Percentiles rank a stretch among this genome's conserved stretches.
These are phyloP conservation scores for Vannuccia rotundouncinata DNA, from an alignment of 2,888 invertebrate genomes.

Conservation along the genomic window DNA sequence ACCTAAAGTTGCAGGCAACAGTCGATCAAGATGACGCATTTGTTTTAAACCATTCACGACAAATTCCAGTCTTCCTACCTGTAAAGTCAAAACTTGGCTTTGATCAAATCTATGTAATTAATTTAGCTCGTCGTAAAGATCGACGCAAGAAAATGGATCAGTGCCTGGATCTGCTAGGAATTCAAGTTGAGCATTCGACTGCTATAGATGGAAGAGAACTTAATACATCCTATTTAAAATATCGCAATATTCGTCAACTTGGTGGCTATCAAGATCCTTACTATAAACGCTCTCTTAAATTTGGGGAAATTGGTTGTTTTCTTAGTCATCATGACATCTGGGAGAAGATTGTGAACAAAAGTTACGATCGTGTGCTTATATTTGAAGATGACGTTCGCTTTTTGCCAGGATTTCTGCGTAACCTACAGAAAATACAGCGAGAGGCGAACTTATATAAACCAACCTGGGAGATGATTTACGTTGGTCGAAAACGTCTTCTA, in stretches of 20 bases:
- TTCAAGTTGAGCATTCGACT: constrained; percentile 66
- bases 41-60: background rate
- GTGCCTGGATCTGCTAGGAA: constrained; percentile 72
- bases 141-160: constrained; percentile 71
- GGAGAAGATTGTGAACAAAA: constrained; percentile 62
- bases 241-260: constrained; percentile 22
- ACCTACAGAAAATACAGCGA: constrained; percentile 63
- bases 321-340: constrained; percentile 85
- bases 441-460: constrained; percentile 63
- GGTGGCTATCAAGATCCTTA: constrained; percentile 31
- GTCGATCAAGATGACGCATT: constrained; percentile 59
- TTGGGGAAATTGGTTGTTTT: constrained; percentile 96
- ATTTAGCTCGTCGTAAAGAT: constrained; percentile 74
- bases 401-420: constrained; percentile 68
- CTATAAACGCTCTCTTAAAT: constrained; percentile 71
- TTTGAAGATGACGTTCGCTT: constrained; percentile 93
- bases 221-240: background rate
- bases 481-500: constrained; percentile 79
- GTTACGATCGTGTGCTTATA: constrained; percentile 64
- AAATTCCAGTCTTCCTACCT: background rate
- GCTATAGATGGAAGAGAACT: constrained; percentile 71
- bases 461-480: constrained; percentile 82
- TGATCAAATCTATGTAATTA: constrained; percentile 70
- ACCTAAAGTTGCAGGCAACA: constrained; percentile 65
- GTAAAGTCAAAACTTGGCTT: constrained; percentile 31